Conservation (phyloP, 2,888 invertebrate species). For the Pediacus dermestoides region DNA sequence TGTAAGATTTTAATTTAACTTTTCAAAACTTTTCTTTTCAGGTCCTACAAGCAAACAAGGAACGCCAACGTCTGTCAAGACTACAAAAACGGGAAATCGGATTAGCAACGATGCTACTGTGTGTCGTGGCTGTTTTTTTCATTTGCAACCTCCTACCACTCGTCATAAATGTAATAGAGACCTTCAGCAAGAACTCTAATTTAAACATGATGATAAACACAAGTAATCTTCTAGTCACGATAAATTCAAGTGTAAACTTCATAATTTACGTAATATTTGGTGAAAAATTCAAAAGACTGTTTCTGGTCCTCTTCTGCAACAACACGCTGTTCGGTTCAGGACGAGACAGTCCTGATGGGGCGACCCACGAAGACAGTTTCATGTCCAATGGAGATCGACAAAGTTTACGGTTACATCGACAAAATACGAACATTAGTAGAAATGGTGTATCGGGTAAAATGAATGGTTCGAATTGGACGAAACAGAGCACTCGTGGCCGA, state of each 20-base stretch:
- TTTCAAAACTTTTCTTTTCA: conserved; percentile 50
- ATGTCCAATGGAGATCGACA: conserved; percentile 75
- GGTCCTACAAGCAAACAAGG: conserved; percentile 84
- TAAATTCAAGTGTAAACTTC: conserved; percentile 97
- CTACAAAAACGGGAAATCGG: conserved; percentile 90
- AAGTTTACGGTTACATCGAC: conserved; percentile 62
- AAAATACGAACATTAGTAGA: conserved; percentile 49
- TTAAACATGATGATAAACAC: conserved; percentile 64
- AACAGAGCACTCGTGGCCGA: conserved; percentile 37
- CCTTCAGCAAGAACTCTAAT: conserved; percentile 61
- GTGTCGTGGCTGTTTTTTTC: conserved; percentile 92
- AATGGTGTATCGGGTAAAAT: conserved; percentile 40
- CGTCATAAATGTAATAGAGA: conserved; percentile 81
- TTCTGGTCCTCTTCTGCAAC: conserved; percentile 50
- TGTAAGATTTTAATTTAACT: too few species aligned
- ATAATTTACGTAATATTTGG: conserved; percentile 97
- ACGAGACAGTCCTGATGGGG: conserved; percentile 65
- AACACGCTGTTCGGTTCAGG: conserved; percentile 50
- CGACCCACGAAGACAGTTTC: conserved; percentile 79
- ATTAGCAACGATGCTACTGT: conserved; percentile 90
- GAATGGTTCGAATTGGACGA: conserved; percentile 34
- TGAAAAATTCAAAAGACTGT: conserved; percentile 89
- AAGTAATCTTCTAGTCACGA: conserved; percentile 89
- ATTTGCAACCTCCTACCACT: conserved; percentile 86
- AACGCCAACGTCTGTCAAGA: conserved; percentile 84